These are phyloP conservation scores for Cenopis cana DNA, from an alignment of 2,888 invertebrate genomes.

Conservation along the genomic window DNA sequence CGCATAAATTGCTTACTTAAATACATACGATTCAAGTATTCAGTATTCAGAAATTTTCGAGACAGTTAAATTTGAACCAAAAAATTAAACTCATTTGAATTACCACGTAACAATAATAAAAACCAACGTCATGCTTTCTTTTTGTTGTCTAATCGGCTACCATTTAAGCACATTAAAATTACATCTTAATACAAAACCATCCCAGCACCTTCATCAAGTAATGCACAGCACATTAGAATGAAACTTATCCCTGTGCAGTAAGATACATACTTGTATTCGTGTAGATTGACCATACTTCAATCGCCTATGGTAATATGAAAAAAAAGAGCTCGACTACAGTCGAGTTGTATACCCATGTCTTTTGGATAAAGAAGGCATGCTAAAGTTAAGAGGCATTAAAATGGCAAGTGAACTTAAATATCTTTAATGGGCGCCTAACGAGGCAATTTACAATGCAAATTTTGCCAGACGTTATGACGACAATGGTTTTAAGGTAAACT, in stretches of 20 bases:
- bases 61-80: not conserved
- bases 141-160: conserved; percentile 9
- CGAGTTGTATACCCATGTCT: not conserved
- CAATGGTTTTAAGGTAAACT: conserved; percentile 36
- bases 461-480: conserved; percentile 47
- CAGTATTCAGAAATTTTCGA: not conserved
- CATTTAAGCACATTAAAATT: not conserved
- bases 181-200: not conserved
- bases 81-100: not conserved
- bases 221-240: not conserved
- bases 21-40: not conserved
- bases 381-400: conserved; percentile 20
- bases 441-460: conserved; percentile 53
- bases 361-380: not conserved
- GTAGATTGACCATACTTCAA: not conserved
- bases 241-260: not conserved
- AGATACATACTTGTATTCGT: not conserved
- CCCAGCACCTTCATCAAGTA: not conserved
- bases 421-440: conserved; percentile 43
- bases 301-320: not conserved
- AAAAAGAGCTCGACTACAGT: not conserved
- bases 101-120: not conserved
- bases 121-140: conserved; percentile 11
- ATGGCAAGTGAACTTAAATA: conserved; percentile 29
- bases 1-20: too few relatives aligned